Evolutionary conservation across 2,888 invertebrate species (phyloP).

Genomic region (Harpalus rubripes): DNA sequence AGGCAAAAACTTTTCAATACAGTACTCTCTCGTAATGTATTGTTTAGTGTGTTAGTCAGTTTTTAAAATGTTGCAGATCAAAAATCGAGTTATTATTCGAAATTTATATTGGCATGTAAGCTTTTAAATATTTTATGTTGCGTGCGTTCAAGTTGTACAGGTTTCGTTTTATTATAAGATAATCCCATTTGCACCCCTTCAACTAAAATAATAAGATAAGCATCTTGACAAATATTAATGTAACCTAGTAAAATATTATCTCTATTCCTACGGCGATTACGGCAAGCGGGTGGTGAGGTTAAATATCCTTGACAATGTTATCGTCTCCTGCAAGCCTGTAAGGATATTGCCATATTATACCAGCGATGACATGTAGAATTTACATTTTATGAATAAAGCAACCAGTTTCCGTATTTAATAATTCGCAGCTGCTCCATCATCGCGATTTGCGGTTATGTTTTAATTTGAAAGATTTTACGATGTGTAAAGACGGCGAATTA

Average conservation of each 20-base stretch:
- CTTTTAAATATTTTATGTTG: too few species aligned
- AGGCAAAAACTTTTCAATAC: too few species aligned
- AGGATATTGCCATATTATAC: conserved; percentile 49
- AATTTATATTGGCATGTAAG: too few species aligned
- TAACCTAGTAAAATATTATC: conserved; percentile 36
- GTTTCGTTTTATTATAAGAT: too few species aligned
- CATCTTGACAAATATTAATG: conserved; percentile 19
- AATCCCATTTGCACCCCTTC: too few species aligned
- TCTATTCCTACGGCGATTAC: background rate
- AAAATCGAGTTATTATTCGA: too few species aligned
- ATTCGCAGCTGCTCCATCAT: conserved; percentile 27
- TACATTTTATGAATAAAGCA: conserved; percentile 57
- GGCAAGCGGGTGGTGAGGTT: conserved; percentile 1
- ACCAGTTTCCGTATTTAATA: conserved; percentile 11
- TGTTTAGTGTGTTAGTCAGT: too few species aligned
- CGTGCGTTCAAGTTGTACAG: too few species aligned
- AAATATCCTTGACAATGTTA: conserved; percentile 48
- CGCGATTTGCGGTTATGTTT: conserved; percentile 27
- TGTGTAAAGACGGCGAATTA: background rate
- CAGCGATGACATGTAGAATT: conserved; percentile 51
- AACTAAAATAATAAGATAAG: background rate
- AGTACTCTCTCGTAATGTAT: too few species aligned
- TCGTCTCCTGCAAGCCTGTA: conserved; percentile 33
- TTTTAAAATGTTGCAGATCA: too few species aligned
- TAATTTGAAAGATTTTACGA: conserved; percentile 19